phyloP scores from a whole-genome alignment of 2,797 vertebrate genomes.

The Cyprinodon diabolis region DNA sequence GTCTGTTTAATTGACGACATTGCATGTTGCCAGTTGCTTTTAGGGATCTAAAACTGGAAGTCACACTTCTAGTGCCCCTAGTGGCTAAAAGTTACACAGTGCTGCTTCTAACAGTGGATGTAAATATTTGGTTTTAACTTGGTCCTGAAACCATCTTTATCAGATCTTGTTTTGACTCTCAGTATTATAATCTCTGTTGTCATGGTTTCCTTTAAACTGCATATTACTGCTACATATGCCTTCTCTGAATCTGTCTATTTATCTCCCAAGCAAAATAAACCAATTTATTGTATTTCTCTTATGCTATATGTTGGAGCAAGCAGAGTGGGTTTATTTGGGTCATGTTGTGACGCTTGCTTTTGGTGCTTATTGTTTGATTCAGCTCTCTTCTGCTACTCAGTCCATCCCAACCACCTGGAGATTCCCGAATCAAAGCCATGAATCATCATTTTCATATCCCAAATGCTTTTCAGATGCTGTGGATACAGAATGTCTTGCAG shows the following conservation, averaged over 20 bases:
- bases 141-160: background rate
- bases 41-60: no score
- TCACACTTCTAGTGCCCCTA: no score
- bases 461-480: conserved; percentile 11
- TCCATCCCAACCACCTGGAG: conserved; percentile 34
- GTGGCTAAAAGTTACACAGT: no score
- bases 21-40: no score
- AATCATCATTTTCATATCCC: conserved; percentile 39
- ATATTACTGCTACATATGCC: background rate
- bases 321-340: conserved; percentile 17
- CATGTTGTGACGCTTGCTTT: conserved; percentile 8
- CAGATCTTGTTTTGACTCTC: background rate
- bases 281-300: conserved; percentile 1
- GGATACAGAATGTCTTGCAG: conserved; percentile 12
- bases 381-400: conserved; percentile 18
- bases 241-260: conserved; percentile 10
- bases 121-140: background rate
- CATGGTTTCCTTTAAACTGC: background rate
- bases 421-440: conserved; percentile 52
- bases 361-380: conserved; percentile 27
- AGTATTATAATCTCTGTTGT: background rate
- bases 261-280: conserved; percentile 4
- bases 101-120: background rate
- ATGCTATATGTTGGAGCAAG: background rate
- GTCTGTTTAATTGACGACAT: no score